These are phyloP conservation scores for Cavia aperea DNA, from an alignment of 2,113 vertebrate genomes.

Conservation along the genomic window DNA sequence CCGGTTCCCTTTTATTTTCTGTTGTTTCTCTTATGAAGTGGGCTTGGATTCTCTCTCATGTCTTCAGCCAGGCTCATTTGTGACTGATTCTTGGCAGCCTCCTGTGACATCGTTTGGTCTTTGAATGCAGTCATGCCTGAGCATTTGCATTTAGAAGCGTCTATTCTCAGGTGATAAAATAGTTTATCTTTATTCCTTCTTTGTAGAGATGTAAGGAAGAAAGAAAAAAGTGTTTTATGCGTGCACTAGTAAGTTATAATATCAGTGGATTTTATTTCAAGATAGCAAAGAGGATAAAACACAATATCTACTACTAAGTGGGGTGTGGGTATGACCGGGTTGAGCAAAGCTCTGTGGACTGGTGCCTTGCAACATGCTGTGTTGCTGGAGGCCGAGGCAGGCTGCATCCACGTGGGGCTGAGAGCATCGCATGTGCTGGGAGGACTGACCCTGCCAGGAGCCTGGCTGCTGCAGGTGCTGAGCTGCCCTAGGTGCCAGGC, in stretches of 20 bases:
- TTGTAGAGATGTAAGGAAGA: not conserved
- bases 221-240: not conserved
- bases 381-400: not conserved
- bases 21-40: not conserved
- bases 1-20: not conserved
- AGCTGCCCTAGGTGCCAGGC: not conserved
- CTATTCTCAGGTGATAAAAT: not conserved
- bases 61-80: not conserved
- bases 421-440: not conserved
- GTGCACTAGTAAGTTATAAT: not conserved
- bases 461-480: not conserved
- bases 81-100: not conserved
- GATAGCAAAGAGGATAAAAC: not conserved
- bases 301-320: slow-evolving; percentile 1
- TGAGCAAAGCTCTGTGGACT: not conserved
- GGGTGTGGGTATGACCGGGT: not conserved
- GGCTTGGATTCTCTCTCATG: not conserved
- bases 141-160: not conserved
- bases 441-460: not conserved
- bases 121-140: not conserved
- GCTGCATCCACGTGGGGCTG: not conserved
- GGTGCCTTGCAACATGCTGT: not conserved
- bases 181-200: not conserved
- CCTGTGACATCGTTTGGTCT: slow-evolving; percentile 1
- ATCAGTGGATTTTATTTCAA: slow-evolving; percentile 26